Conservation (phyloP, 2,888 invertebrate genomes). For the Troilus luridus region DNA sequence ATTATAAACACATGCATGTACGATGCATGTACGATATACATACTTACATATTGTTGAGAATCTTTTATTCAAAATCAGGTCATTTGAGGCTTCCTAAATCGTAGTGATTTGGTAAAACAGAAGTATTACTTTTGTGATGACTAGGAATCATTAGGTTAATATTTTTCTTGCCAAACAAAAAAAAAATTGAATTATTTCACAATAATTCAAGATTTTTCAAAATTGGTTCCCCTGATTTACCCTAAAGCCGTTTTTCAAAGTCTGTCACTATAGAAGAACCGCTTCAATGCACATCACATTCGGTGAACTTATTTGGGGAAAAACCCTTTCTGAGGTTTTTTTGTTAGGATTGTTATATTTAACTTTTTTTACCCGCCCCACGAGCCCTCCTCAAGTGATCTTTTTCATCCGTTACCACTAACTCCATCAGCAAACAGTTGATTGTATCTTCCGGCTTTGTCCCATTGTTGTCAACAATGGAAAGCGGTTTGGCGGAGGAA, state of each 20-base stretch:
- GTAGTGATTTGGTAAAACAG: too few relatives aligned
- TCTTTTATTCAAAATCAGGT: too few relatives aligned
- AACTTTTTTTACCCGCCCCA: background rate
- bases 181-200: too few relatives aligned
- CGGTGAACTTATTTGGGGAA: background rate
- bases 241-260: background rate
- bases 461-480: slow-evolving; percentile 9
- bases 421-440: slow-evolving; percentile 15
- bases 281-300: background rate
- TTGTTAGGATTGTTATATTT: background rate
- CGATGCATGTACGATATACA: too few relatives aligned
- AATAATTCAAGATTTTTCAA: background rate
- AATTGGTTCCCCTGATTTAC: background rate
- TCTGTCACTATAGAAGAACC: background rate
- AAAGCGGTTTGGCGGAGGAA: slow-evolving; percentile 37
- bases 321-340: background rate
- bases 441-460: background rate
- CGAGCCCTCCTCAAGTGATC: background rate
- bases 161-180: too few relatives aligned
- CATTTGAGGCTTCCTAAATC: too few relatives aligned
- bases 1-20: too few relatives aligned
- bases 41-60: too few relatives aligned
- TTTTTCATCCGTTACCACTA: slow-evolving; percentile 10
- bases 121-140: too few relatives aligned
- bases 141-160: too few relatives aligned